Conservation (phyloP, 2,888 invertebrate species). For the Conistra vaccinii region DNA sequence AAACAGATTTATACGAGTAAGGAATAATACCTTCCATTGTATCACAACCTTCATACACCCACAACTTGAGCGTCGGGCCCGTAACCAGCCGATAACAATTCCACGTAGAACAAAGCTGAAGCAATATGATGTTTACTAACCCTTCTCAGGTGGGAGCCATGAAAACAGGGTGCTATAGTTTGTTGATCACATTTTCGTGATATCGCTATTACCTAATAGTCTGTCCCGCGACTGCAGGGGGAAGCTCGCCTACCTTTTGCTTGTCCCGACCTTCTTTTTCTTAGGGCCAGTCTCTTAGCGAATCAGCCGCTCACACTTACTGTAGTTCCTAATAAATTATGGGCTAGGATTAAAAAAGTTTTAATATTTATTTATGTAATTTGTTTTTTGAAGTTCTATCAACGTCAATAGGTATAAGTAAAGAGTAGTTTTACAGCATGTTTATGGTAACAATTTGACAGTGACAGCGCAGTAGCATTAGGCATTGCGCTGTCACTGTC, state of each 20-base stretch:
- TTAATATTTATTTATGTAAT: no score
- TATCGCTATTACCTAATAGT: neutral
- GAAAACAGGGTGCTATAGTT: slow-evolving; percentile 1
- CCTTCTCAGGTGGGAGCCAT: slow-evolving; percentile 5
- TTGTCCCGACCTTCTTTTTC: neutral
- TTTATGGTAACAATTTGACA: neutral
- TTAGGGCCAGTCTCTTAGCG: neutral
- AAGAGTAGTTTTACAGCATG: no score
- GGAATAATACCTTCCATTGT: neutral
- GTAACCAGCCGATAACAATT: slow-evolving; percentile 59
- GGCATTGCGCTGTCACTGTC: no score
- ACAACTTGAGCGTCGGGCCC: slow-evolving; percentile 13
- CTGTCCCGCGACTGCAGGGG: neutral
- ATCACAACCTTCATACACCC: neutral
- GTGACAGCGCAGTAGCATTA: neutral
- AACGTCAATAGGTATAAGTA: no score
- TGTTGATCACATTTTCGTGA: neutral
- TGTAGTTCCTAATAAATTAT: neutral
- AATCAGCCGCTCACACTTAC: neutral
- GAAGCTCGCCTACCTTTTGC: neutral
- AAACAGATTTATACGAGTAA: slow-evolving; percentile 1
- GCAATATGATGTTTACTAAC: slow-evolving; percentile 30
- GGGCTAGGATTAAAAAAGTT: no score
- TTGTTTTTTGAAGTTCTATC: neutral
- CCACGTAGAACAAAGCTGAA: slow-evolving; percentile 51